Evolutionary conservation across 2,797 vertebrate genomes (phyloP).

Genomic region (Stomatorhinus walkeri): DNA sequence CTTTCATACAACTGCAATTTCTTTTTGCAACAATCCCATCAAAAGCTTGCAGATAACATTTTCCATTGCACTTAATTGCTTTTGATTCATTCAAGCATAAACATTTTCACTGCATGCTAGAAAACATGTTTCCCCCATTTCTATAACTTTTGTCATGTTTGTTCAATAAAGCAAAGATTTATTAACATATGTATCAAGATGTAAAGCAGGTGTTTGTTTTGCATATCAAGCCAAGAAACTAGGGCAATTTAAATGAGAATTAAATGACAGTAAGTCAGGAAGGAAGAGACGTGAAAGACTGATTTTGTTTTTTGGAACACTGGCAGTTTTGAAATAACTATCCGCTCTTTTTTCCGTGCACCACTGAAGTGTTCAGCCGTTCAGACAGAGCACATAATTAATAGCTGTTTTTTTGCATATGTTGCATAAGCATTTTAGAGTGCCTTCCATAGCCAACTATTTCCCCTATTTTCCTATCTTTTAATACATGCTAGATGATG

Average conservation of each 20-base stretch:
- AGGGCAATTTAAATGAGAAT: conserved; percentile 3
- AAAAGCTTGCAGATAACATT: neutral
- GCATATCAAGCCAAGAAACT: neutral
- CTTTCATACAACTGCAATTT: neutral
- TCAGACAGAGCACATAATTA: neutral
- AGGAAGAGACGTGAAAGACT: neutral
- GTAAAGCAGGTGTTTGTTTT: conserved; percentile 9
- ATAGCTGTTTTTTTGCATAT: neutral
- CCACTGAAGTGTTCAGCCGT: neutral
- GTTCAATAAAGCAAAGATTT: neutral
- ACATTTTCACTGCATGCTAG: neutral
- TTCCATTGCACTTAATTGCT: neutral
- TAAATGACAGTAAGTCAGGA: conserved; percentile 3
- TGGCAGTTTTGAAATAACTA: neutral
- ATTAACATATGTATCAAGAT: neutral
- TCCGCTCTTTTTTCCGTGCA: neutral
- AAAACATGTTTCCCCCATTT: neutral
- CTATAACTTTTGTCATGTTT: neutral
- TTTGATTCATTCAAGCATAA: neutral
- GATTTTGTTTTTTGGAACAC: conserved; percentile 1
- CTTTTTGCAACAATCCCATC: neutral
- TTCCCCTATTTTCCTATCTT: neutral
- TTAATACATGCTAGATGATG: neutral
- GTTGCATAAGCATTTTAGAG: neutral
- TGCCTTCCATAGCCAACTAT: neutral